Evolutionary conservation across 2,113 vertebrate genomes (phyloP).

Genomic region (Plecturocebus donacophilus): DNA sequence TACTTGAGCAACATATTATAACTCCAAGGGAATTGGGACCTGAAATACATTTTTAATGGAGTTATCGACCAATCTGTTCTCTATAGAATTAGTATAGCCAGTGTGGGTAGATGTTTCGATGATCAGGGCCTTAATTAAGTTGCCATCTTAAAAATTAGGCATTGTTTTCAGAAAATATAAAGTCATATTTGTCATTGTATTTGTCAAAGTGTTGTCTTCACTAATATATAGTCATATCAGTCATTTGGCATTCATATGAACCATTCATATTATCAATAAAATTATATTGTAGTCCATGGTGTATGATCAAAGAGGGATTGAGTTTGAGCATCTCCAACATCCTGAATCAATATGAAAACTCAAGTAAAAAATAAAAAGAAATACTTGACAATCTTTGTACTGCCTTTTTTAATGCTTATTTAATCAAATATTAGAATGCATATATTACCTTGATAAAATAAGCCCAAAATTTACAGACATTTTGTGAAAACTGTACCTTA

Average conservation of each 20-base stretch:
- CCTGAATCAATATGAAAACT: not conserved
- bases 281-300: not conserved
- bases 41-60: not conserved
- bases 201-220: not conserved
- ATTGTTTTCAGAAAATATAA: not conserved
- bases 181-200: not conserved
- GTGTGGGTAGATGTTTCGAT: not conserved
- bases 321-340: not conserved
- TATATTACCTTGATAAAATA: not conserved
- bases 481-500: not conserved
- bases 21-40: not conserved
- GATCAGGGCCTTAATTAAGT: not conserved
- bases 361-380: not conserved
- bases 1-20: not conserved
- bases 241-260: not conserved
- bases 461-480: not conserved
- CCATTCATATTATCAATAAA: not conserved
- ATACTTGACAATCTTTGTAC: not conserved
- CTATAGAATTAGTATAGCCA: not conserved
- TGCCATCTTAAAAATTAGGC: not conserved
- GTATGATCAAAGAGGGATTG: not conserved
- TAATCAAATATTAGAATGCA: not conserved
- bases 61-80: not conserved
- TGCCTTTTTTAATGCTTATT: not conserved
- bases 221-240: not conserved